A percentile compares a stretch with the other conserved stretches of the same genome.
Evolutionary conservation across 2,888 invertebrate genomes (phyloP).

Genomic region (Drosophila borborema): DNA sequence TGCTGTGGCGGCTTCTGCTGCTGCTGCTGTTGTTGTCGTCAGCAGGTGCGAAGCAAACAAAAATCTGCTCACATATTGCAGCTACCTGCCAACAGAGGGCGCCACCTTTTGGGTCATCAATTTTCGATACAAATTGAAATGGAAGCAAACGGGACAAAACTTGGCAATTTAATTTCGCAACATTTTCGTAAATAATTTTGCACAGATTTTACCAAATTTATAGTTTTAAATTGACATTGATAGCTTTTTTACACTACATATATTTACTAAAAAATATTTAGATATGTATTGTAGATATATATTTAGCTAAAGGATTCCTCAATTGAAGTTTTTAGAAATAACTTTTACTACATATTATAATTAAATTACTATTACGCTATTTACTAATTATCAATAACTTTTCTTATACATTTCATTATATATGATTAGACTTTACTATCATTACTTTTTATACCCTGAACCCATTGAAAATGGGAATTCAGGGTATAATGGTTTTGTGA

Average conservation of each 20-base stretch:
- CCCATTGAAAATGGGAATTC: too few relatives aligned
- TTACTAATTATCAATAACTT: too few relatives aligned
- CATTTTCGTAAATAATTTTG: background rate
- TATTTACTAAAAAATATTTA: background rate
- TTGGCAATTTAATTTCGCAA: background rate
- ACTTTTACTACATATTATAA: background rate
- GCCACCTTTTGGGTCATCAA: constrained; percentile 37
- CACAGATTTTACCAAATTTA: background rate
- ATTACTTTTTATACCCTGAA: too few relatives aligned
- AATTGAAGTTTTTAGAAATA: background rate
- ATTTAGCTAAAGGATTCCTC: background rate
- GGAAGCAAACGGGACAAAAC: background rate
- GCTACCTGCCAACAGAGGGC: constrained; percentile 19
- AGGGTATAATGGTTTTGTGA: too few relatives aligned
- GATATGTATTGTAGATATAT: background rate
- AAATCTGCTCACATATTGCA: background rate
- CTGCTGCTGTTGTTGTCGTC: constrained; percentile 1
- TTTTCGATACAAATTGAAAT: constrained; percentile 16
- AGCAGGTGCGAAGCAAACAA: constrained; percentile 28
- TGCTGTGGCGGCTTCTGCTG: constrained; percentile 9
- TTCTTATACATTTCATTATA: too few relatives aligned
- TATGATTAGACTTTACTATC: too few relatives aligned
- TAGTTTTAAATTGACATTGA: background rate
- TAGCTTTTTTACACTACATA: background rate
- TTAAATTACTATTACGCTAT: too few relatives aligned